Conservation (phyloP, 2,797 vertebrate genomes). For the Alectoris magna region DNA sequence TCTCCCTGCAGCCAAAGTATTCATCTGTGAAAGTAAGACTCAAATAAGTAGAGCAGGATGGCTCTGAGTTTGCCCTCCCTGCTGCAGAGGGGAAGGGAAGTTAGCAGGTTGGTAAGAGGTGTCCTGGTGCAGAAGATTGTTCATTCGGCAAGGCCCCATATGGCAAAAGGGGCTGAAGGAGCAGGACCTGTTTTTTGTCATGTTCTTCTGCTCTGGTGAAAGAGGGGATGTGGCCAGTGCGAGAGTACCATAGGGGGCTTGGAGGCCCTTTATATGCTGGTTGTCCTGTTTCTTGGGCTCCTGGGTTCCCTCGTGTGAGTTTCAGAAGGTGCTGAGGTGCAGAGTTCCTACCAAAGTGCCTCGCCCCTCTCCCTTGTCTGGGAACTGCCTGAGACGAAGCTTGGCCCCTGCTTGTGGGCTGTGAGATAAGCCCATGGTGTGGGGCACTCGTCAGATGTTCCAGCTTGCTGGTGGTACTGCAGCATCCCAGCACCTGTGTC, state of each 20-base stretch:
- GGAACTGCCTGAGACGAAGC: neutral
- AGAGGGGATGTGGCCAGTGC: neutral
- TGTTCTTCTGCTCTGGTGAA: neutral
- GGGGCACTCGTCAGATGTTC: neutral
- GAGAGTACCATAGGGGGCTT: neutral
- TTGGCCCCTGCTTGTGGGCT: neutral
- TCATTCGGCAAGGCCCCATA: neutral
- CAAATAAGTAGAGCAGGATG: neutral
- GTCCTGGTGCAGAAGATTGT: neutral
- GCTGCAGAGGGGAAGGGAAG: neutral
- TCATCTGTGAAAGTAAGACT: neutral
- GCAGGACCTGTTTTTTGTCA: neutral
- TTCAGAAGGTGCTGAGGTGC: neutral
- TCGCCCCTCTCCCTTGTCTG: fast-evolving
- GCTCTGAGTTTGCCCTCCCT: neutral
- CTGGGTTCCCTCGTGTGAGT: neutral
- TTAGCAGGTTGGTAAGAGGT: too few species aligned
- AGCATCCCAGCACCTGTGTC: neutral
- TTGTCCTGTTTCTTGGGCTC: fast-evolving
- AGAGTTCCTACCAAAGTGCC: neutral
- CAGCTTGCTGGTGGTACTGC: fast-evolving
- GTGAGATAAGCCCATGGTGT: neutral
- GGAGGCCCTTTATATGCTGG: neutral
- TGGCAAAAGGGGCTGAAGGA: neutral
- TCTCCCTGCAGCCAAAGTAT: neutral